Conservation (phyloP, 2,113 vertebrate genomes). For the Erythrocebus patas region DNA sequence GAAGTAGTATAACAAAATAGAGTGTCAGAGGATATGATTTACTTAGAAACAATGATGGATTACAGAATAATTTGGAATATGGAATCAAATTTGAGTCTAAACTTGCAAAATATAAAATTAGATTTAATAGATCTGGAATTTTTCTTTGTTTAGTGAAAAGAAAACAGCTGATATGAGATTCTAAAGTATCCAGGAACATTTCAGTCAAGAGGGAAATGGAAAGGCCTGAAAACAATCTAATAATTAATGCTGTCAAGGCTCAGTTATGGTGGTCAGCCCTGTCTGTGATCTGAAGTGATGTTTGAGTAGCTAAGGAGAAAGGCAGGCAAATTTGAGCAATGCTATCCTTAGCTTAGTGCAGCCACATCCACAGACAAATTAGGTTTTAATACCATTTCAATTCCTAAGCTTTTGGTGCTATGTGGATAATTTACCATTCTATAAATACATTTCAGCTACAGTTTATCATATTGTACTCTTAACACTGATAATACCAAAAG, state of each 20-base stretch:
- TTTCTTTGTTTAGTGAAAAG: background rate
- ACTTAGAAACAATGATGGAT: background rate
- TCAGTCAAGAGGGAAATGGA: background rate
- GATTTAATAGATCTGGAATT: background rate
- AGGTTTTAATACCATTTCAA: background rate
- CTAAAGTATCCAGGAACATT: background rate
- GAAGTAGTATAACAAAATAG: background rate
- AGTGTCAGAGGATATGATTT: background rate
- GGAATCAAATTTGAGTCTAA: background rate
- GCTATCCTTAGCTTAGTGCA: background rate
- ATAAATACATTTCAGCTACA: conserved; percentile 35
- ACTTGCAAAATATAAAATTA: background rate
- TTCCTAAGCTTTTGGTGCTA: background rate
- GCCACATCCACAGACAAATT: background rate
- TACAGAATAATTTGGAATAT: background rate
- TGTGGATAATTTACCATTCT: conserved; percentile 53
- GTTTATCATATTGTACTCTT: background rate
- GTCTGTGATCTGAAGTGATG: background rate
- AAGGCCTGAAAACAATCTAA: background rate
- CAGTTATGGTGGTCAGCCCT: background rate
- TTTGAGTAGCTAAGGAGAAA: background rate
- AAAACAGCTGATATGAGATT: background rate
- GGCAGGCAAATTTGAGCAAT: background rate
- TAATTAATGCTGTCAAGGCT: background rate
- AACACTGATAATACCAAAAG: too few species aligned